These are phyloP conservation scores for Nysson spinosus DNA, from an alignment of 2,888 invertebrate species.

Conservation along the genomic window DNA sequence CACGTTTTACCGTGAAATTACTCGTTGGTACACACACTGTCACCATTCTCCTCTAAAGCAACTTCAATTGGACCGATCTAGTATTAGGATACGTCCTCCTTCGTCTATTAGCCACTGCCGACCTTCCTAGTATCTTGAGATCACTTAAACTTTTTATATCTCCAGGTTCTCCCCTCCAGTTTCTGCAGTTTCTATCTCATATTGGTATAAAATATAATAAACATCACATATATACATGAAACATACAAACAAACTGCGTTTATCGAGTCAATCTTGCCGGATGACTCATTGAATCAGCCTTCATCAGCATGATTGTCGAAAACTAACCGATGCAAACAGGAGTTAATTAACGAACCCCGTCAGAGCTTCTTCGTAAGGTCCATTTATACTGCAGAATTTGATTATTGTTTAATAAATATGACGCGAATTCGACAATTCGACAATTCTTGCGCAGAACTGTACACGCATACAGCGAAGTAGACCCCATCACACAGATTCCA, in stretches of 20 bases:
- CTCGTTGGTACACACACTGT: constrained; percentile 64
- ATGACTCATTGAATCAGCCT: no score
- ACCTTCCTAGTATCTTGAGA: constrained; percentile 25
- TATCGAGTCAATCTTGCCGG: no score
- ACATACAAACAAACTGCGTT: no score
- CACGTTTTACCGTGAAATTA: constrained; percentile 73
- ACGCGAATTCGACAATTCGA: neutral
- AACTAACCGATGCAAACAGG: no score
- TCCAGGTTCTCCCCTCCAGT: no score
- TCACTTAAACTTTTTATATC: no score
- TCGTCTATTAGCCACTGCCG: constrained; percentile 19
- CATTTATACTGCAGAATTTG: neutral
- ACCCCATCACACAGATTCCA: constrained; percentile 8
- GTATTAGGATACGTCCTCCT: constrained; percentile 28
- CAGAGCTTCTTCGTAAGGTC: no score
- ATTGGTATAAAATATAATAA: no score
- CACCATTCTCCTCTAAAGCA: constrained; percentile 16
- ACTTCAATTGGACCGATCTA: constrained; percentile 18
- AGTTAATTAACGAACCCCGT: no score
- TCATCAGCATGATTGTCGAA: no score
- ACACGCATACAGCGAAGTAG: constrained; percentile 36
- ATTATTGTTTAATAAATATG: neutral
- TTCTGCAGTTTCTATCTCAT: no score
- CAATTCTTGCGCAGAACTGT: constrained; percentile 56
- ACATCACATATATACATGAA: no score